Percentiles rank a stretch among this genome's conserved stretches.
Conservation (phyloP, 2,888 invertebrate species). For the Ceramica pisi region DNA sequence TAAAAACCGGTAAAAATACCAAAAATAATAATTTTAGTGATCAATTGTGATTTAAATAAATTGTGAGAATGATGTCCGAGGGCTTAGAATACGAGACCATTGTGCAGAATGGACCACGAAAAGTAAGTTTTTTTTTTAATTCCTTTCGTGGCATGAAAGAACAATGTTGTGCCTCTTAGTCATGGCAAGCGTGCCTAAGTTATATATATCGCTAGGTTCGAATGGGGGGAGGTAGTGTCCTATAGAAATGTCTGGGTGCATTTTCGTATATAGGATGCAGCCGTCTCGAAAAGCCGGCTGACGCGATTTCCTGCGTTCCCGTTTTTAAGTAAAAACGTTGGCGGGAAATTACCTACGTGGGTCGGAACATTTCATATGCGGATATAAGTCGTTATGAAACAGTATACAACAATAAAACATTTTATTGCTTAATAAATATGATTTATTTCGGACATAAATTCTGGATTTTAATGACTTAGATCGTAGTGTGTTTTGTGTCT, state of each 20-base stretch:
- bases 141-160: slow-evolving; percentile 47
- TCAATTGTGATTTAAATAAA: slow-evolving; percentile 81
- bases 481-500: background rate
- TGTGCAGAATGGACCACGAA: slow-evolving; percentile 92
- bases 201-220: slow-evolving; percentile 66
- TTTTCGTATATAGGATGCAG: slow-evolving; percentile 78
- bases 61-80: slow-evolving; percentile 89
- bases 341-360: slow-evolving; percentile 74
- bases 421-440: slow-evolving; percentile 51
- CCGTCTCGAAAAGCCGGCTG: slow-evolving; percentile 77
- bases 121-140: slow-evolving; percentile 86
- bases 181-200: slow-evolving; percentile 59
- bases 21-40: slow-evolving; percentile 76
- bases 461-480: background rate
- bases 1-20: slow-evolving; percentile 76
- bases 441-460: slow-evolving; percentile 45
- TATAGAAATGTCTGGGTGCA: slow-evolving; percentile 88
- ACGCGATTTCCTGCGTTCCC: slow-evolving; percentile 81
- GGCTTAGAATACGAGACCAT: slow-evolving; percentile 92
- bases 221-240: slow-evolving; percentile 77
- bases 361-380: slow-evolving; percentile 53
- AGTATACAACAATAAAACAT: slow-evolving; percentile 49
- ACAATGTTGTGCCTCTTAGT: slow-evolving; percentile 66
- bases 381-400: slow-evolving; percentile 61
- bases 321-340: slow-evolving; percentile 70